phyloP scores from a whole-genome alignment of 2,888 invertebrate genomes.

The Nemoura dubitans region DNA sequence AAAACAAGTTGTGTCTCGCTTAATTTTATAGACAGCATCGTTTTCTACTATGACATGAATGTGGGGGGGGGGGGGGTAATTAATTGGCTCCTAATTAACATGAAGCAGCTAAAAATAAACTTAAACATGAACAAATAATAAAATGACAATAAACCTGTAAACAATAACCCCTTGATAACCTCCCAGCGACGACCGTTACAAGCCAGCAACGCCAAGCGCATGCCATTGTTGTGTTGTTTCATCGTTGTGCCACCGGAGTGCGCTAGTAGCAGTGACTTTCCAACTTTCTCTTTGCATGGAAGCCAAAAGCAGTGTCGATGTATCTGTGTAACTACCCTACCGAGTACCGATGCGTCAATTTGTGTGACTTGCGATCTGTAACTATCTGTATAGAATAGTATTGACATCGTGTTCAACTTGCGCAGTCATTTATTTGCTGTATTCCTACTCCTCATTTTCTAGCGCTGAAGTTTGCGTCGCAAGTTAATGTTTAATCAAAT shows the following conservation, averaged over 20 bases:
- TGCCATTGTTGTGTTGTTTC: conserved; percentile 5
- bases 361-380: neutral
- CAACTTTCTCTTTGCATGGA: conserved; percentile 24
- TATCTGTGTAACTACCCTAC: neutral
- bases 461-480: no score
- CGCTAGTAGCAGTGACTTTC: conserved; percentile 12
- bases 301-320: neutral
- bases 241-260: neutral
- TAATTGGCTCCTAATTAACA: neutral
- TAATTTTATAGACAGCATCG: neutral
- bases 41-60: neutral
- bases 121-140: neutral
- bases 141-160: conserved; percentile 7
- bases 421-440: neutral
- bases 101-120: conserved; percentile 4
- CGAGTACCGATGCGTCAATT: neutral
- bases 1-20: neutral
- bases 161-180: neutral
- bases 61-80: neutral
- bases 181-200: neutral
- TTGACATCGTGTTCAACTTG: neutral
- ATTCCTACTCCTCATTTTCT: neutral
- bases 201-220: conserved; percentile 12
- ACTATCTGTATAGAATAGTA: neutral
- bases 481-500: no score